phyloP scores from a whole-genome alignment of 2,888 invertebrate species.

The Poecilus cupreus region DNA sequence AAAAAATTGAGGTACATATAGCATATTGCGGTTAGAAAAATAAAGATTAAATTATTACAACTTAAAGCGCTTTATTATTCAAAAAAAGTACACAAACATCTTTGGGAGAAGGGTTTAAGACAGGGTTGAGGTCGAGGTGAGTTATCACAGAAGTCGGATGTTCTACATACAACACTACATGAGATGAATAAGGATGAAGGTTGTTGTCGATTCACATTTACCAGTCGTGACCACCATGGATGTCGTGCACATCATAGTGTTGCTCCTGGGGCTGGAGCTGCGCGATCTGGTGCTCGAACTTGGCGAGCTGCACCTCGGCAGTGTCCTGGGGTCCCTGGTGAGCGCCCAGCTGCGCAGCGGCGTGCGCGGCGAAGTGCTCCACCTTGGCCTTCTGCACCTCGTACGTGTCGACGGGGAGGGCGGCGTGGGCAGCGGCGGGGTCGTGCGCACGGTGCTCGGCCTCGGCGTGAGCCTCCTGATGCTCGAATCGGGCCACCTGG shows the following conservation, averaged over 20 bases:
- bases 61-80: slow-evolving; percentile 9
- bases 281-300: background rate
- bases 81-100: slow-evolving; percentile 24
- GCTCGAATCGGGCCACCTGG: slow-evolving; percentile 46
- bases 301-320: slow-evolving; percentile 2
- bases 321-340: background rate
- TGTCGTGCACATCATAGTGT: background rate
- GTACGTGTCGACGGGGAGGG: slow-evolving; percentile 24
- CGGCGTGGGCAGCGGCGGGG: background rate
- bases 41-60: background rate
- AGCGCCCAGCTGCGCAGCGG: background rate
- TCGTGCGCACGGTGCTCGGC: slow-evolving; percentile 25
- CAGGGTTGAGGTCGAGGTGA: too few species aligned
- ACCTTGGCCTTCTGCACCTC: slow-evolving; percentile 46
- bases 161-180: background rate
- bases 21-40: background rate
- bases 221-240: background rate
- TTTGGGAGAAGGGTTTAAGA: background rate
- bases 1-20: too few species aligned
- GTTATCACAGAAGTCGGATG: slow-evolving; percentile 20
- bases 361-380: slow-evolving; percentile 28
- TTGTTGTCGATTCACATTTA: background rate
- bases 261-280: background rate
- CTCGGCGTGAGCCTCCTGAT: slow-evolving; percentile 31
- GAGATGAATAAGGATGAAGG: slow-evolving; percentile 6